Evolutionary conservation across 2,113 vertebrate genomes (phyloP).

Genomic region (Xerus inauris): DNA sequence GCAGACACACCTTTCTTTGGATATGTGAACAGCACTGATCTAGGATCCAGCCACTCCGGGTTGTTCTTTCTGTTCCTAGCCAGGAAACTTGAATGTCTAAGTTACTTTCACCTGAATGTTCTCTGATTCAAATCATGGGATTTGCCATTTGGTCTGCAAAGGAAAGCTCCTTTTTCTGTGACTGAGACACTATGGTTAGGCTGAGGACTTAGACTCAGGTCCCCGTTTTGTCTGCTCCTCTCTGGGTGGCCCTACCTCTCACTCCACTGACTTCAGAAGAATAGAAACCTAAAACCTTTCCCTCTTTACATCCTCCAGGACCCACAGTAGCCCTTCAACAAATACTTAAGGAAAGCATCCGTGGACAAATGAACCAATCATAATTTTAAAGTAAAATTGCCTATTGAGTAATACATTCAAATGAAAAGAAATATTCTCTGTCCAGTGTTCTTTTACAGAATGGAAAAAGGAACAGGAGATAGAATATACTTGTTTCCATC

Average conservation of each 20-base stretch:
- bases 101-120: background rate
- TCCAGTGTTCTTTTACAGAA: conserved; percentile 10
- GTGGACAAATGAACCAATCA: background rate
- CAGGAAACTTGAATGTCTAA: background rate
- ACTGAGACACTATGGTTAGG: background rate
- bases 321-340: background rate
- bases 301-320: background rate
- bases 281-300: background rate
- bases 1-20: background rate
- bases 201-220: background rate
- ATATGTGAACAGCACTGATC: background rate
- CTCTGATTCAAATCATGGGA: background rate
- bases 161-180: background rate
- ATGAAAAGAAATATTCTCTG: background rate
- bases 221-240: background rate
- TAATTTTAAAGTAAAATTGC: conserved; percentile 31
- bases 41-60: background rate
- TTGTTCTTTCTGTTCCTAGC: background rate
- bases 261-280: background rate
- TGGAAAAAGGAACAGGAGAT: background rate
- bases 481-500: background rate
- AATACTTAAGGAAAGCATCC: background rate
- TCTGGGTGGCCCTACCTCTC: background rate
- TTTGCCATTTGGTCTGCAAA: background rate
- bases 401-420: conserved; percentile 10